phyloP scores from a whole-genome alignment of 2,888 invertebrate species.

The Allolobophora icterica region DNA sequence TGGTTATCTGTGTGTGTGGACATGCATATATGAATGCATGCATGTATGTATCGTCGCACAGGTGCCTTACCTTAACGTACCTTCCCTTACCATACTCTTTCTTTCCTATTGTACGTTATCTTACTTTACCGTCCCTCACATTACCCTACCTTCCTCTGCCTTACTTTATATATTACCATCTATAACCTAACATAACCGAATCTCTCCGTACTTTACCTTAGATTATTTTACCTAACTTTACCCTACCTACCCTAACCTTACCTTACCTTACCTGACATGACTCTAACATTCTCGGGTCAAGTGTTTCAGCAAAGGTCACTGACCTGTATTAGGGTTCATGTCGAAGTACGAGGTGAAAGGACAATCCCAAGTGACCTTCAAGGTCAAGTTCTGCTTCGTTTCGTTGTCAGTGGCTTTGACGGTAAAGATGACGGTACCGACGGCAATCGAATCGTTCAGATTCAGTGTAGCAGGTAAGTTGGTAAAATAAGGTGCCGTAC shows the following conservation, averaged over 20 bases:
- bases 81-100: no score
- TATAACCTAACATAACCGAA: no score
- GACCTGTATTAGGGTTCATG: not conserved
- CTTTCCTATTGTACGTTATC: no score
- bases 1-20: no score
- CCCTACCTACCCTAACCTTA: not conserved
- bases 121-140: no score
- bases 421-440: not conserved
- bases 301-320: not conserved
- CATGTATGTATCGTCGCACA: no score
- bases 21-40: no score
- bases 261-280: not conserved
- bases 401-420: not conserved
- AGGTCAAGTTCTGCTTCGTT: not conserved
- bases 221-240: no score
- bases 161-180: no score
- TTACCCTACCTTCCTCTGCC: no score
- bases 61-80: no score
- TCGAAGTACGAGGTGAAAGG: not conserved
- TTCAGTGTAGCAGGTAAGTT: not conserved
- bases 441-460: not conserved
- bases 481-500: not conserved
- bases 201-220: no score
- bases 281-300: not conserved
- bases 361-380: not conserved